Base-by-base conservation (phyloP, 2,888 invertebrate genomes). In the Sturmia bella region DNA sequence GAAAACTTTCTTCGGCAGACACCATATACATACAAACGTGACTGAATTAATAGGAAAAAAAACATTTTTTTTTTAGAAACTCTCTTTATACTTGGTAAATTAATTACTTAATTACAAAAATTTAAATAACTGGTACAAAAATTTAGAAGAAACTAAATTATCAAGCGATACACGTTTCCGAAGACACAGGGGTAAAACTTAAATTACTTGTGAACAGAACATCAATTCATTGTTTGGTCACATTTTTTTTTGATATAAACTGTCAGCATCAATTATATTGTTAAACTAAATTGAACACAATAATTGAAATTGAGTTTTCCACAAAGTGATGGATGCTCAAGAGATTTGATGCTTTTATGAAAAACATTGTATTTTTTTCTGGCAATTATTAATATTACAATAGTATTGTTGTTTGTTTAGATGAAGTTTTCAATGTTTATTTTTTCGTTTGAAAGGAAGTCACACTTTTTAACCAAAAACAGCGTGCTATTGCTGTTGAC, bases 261-360 rank as follows among this genome's bases (percentile, higher is more conserved):
- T 76, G 72, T 72, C 72, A 59, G 17, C 43, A 61, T 43, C 9
- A 74, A 79, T 75, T 21, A 54, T 37, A 63, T 64, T 74, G 69
- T 73, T 63, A 17, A 57, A 63, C 27, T 50, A 66, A 64, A 75
- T 83, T 61, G 24, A 69, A 72, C 72, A 79, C 84, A 81, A 81
- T 76, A 83, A 81, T 79, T 81, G 86, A 69, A 85, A 86, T 84
- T 80, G 76, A 76, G 32, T 61, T 43, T 52, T 45, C 64, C 43
- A 11, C 69, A 32, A 61, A 52, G 19, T 27, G 41, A 57, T 39
- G 12, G 12, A 39, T 66, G 39, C 21, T 13, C 41, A 9, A 21
- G 21, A 56, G 17, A 6, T 41, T 54, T 19, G 9, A 4, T 72
- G 48, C 12, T 21, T 21, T 6, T 12, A 59, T 59, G 48, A 74